These are phyloP conservation scores for Sphaeridia pumilis DNA, from an alignment of 2,888 invertebrate genomes.

Conservation along the genomic window DNA sequence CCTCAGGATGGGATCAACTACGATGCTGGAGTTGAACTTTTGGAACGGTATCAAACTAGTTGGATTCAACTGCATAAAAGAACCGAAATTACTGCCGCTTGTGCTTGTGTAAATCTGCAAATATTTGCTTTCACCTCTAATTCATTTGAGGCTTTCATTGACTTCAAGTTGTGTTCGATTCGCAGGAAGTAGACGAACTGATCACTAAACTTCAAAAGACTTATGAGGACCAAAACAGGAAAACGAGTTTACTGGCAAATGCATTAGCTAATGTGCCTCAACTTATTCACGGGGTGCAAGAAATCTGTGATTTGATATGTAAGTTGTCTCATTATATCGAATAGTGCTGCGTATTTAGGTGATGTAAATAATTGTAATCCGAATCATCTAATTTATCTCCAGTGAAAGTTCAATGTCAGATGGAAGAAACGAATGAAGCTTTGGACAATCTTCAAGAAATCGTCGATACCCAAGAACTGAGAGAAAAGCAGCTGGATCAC, in stretches of 20 bases:
- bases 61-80: conserved; percentile 59
- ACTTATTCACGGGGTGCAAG: conserved; percentile 42
- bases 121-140: background rate
- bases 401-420: conserved; percentile 35
- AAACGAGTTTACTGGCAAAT: conserved; percentile 40
- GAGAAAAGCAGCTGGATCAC: conserved; percentile 59
- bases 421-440: conserved; percentile 34
- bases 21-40: conserved; percentile 55
- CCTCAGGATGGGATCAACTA: conserved; percentile 42
- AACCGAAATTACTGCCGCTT: conserved; percentile 52
- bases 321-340: no score
- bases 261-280: conserved; percentile 43
- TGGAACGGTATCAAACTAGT: conserved; percentile 57
- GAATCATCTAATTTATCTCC: background rate
- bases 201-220: conserved; percentile 44
- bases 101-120: conserved; percentile 43
- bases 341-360: background rate
- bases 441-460: conserved; percentile 42
- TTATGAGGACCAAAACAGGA: conserved; percentile 42
- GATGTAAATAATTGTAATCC: background rate
- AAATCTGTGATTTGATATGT: conserved; percentile 44
- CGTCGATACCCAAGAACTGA: conserved; percentile 56
- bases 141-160: background rate
- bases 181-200: conserved; percentile 40
- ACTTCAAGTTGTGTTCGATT: conserved; percentile 5